These are phyloP conservation scores for Alectura lathami DNA, from an alignment of 2,113 vertebrate species.

Conservation along the genomic window DNA sequence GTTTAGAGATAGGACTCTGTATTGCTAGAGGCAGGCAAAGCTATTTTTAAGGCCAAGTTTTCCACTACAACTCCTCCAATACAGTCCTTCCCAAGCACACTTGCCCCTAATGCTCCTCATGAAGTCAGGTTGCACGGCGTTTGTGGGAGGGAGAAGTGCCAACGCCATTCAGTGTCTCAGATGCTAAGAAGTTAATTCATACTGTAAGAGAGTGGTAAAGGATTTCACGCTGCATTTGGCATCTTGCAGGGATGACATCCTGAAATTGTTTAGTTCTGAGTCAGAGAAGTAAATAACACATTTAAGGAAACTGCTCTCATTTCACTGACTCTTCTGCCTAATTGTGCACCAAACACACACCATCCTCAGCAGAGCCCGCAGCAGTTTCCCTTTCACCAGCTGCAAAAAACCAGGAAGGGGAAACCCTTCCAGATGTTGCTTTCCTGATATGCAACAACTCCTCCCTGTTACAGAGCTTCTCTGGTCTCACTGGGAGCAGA, in stretches of 20 bases:
- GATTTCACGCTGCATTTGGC: neutral
- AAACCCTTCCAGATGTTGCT: neutral
- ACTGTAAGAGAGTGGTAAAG: neutral
- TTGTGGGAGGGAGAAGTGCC: neutral
- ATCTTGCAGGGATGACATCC: neutral
- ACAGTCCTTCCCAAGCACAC: accelerated
- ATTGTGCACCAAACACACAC: neutral
- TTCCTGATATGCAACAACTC: neutral
- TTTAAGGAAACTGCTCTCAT: neutral
- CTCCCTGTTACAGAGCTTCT: neutral
- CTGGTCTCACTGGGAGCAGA: accelerated
- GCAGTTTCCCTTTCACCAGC: neutral
- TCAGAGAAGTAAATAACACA: neutral
- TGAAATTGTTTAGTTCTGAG: neutral
- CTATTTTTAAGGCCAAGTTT: neutral
- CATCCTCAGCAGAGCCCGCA: neutral
- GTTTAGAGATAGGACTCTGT: neutral
- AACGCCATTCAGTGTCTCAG: neutral
- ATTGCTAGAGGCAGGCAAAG: neutral
- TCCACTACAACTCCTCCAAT: neutral
- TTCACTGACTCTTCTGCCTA: neutral
- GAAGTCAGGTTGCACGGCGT: neutral
- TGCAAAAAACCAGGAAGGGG: neutral
- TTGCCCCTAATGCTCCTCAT: neutral
- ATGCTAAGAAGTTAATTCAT: neutral